Evolutionary conservation across 2,113 vertebrate species (phyloP).

Genomic region (Hystrix brachyura): DNA sequence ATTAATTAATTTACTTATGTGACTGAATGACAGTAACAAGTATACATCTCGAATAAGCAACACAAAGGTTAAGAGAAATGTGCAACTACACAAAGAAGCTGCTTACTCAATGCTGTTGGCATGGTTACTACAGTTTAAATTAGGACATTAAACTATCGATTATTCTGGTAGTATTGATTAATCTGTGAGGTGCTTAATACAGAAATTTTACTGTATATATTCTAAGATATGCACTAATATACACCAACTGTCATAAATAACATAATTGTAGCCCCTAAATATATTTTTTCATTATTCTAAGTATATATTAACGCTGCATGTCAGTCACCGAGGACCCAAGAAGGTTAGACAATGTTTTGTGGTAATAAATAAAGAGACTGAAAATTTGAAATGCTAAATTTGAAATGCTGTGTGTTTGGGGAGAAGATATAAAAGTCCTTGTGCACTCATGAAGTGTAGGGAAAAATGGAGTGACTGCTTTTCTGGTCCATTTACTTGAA

Average conservation of each 20-base stretch:
- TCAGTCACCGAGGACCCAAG: background rate
- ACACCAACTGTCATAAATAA: background rate
- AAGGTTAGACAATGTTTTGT: background rate
- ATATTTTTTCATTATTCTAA: background rate
- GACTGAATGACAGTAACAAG: constrained; percentile 6
- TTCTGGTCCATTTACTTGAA: background rate
- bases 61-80: background rate
- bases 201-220: background rate
- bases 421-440: background rate
- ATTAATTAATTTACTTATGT: constrained; percentile 33
- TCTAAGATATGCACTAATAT: background rate
- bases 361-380: background rate
- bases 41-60: constrained; percentile 14
- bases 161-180: background rate
- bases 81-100: background rate
- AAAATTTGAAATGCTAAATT: background rate
- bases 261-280: background rate
- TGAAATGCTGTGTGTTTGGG: background rate
- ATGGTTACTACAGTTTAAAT: background rate
- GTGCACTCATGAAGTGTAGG: rapidly evolving
- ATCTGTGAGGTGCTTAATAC: background rate
- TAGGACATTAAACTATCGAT: background rate
- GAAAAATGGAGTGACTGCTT: background rate
- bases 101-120: background rate
- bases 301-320: background rate